phyloP scores from a whole-genome alignment of 2,113 vertebrate species.

The Channa maculata region DNA sequence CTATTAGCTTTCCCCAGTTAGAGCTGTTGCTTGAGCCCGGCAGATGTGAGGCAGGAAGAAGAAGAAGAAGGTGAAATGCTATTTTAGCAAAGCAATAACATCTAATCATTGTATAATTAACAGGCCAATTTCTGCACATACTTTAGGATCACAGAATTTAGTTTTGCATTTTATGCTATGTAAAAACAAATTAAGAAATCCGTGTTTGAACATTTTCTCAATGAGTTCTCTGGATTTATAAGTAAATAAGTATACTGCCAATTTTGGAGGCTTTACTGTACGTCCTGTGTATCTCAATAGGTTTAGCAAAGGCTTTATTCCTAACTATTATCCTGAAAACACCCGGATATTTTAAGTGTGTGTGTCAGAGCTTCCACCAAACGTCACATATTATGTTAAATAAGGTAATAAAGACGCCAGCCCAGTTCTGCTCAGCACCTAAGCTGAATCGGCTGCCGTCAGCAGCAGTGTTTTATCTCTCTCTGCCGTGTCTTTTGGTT shows the following conservation, averaged over 20 bases:
- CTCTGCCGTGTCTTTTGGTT: slow-evolving; percentile 50
- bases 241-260: not conserved
- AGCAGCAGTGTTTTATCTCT: slow-evolving; percentile 60
- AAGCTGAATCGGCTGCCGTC: slow-evolving; percentile 46
- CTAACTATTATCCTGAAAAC: slow-evolving; percentile 21
- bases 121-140: too few relatives aligned
- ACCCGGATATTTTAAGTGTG: slow-evolving; percentile 22
- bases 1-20: slow-evolving; percentile 24
- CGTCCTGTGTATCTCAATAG: not conserved
- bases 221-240: too few relatives aligned
- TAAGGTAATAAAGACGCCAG: slow-evolving; percentile 53
- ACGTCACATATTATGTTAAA: slow-evolving; percentile 47
- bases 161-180: too few relatives aligned
- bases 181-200: too few relatives aligned
- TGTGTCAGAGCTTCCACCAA: slow-evolving; percentile 31
- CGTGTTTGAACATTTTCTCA: too few relatives aligned
- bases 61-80: too few relatives aligned
- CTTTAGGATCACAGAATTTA: too few relatives aligned
- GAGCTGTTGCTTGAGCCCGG: slow-evolving; percentile 19
- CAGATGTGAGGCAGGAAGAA: slow-evolving; percentile 1
- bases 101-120: not conserved
- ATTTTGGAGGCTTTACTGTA: not conserved
- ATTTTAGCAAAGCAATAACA: not conserved
- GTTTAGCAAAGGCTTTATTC: slow-evolving; percentile 8
- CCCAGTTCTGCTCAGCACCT: slow-evolving; percentile 57